These are phyloP conservation scores for Pentalonia nigronervosa DNA, from an alignment of 1,140 invertebrate genomes.

Conservation along the genomic window DNA sequence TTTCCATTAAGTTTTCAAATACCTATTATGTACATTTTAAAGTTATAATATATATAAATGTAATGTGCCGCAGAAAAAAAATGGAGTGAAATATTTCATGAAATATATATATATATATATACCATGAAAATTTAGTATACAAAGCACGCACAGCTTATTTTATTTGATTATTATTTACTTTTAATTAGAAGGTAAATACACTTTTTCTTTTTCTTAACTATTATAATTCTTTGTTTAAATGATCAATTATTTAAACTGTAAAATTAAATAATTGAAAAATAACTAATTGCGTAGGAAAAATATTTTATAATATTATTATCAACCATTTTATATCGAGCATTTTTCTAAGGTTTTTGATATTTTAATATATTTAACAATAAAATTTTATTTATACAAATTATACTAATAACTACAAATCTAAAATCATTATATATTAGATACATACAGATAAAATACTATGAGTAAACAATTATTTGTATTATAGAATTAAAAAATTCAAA, in stretches of 20 bases:
- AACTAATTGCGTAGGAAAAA: too few species aligned
- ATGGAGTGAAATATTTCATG: too few species aligned
- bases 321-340: neutral
- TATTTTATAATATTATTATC: neutral
- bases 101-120: too few species aligned
- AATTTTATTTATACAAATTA: neutral
- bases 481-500: neutral
- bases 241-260: neutral
- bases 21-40: too few species aligned
- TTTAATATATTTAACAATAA: neutral
- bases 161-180: neutral
- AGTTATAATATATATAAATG: too few species aligned
- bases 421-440: neutral
- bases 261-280: neutral
- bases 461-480: neutral
- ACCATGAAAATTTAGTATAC: too few species aligned
- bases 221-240: neutral
- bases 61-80: too few species aligned
- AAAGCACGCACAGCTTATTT: neutral
- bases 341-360: neutral
- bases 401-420: neutral
- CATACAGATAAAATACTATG: neutral
- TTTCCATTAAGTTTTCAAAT: too few species aligned
- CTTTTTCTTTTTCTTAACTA: neutral
- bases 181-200: neutral